Evolutionary conservation across 1,140 invertebrate species (phyloP), one percentile per base, ranked within the genome.

Genomic region (Drosophila bocqueti): DNA sequence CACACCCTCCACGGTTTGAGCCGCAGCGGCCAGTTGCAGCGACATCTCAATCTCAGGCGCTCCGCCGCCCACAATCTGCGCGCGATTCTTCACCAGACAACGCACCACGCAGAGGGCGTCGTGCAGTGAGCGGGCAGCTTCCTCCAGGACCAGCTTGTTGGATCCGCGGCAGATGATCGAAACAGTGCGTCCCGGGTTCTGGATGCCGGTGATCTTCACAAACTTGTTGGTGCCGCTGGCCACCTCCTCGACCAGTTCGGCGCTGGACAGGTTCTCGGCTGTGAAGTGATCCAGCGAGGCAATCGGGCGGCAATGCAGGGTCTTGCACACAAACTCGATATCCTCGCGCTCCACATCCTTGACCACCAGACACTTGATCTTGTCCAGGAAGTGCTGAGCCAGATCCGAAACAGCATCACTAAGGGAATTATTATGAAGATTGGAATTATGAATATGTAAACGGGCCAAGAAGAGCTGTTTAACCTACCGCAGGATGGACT

Each of bases 291-390:
- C 99, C 46, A 99, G 93, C 40, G 98, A 99, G n/a, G 99, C 99
- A 91, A 99, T 98, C 6, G 99, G 99, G 61, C 98, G 95, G 93
- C 99, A 99, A 24, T 96, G 96, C 13, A 99, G 94, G 55, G 97
- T 98, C 94, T 99, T 99, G 93, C 98, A 99, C 50, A 99, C 95
- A 93, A 99, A 99, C 86, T 99, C 97, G 90, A 99, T 98, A 83
- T 99, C 99, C 93, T 99, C 98, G 52, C 99, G 95, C 94, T 99
- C 99, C 78, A 99, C 96, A 93, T 99, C 98, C 93, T 99, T 99
- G 24, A 99, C 95, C 10, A 99, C 98, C 97, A 99, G 97, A 46
- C 99, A 99, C 93, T 99, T 99, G 93, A 99, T 98, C 95, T 99
- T 99, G 89, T 99, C 98, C 76, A 99, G 94, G 93, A 99, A 99